These are phyloP conservation scores for Leucophora obtusa DNA, from an alignment of 2,888 invertebrate species.

Conservation along the genomic window DNA sequence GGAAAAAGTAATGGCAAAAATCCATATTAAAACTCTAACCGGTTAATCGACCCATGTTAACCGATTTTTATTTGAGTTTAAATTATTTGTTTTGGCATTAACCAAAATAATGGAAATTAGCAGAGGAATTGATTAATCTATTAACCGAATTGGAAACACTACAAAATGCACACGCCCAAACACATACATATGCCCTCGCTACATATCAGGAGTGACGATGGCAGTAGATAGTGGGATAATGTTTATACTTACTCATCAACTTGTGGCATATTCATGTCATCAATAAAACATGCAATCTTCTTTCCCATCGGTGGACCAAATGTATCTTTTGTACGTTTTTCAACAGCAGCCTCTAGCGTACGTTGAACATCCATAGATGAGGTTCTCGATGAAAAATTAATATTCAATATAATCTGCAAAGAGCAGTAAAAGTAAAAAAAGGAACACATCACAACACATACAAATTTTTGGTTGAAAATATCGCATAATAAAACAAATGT, in stretches of 20 bases:
- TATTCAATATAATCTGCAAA: slow-evolving; percentile 85
- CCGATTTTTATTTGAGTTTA: too few relatives aligned
- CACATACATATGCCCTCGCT: too few relatives aligned
- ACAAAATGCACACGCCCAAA: too few relatives aligned
- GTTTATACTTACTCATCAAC: slow-evolving; percentile 79
- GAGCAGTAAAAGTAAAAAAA: background rate
- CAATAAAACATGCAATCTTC: slow-evolving; percentile 92
- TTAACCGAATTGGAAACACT: too few relatives aligned
- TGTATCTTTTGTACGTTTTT: slow-evolving; percentile 93
- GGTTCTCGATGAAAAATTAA: slow-evolving; percentile 95
- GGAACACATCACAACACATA: background rate
- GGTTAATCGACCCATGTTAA: too few relatives aligned
- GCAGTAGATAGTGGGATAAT: background rate
- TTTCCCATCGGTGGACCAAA: slow-evolving; percentile 95
- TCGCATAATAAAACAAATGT: background rate
- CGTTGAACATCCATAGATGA: slow-evolving; percentile 94
- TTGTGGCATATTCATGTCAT: slow-evolving; percentile 97
- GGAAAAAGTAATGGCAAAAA: too few relatives aligned
- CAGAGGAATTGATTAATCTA: too few relatives aligned
- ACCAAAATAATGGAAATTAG: too few relatives aligned
- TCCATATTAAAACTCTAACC: too few relatives aligned
- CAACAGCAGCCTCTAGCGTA: slow-evolving; percentile 91
- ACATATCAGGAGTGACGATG: too few relatives aligned
- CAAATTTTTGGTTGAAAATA: background rate
- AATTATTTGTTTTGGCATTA: too few relatives aligned